These are phyloP conservation scores for Lophochroa leadbeateri DNA, from an alignment of 2,113 vertebrate species.

Conservation along the genomic window DNA sequence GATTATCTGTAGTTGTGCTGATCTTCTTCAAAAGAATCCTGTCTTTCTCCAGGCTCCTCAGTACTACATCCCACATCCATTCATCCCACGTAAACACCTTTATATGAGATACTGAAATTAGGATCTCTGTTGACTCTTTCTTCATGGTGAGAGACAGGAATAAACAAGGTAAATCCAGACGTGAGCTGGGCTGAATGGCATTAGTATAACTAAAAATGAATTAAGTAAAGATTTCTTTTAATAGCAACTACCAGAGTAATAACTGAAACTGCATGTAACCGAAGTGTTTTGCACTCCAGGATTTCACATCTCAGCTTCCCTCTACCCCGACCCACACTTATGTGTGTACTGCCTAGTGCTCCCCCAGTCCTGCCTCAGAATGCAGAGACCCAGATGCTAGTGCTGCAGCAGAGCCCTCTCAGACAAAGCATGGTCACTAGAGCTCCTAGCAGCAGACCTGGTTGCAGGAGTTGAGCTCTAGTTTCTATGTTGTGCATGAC, in stretches of 20 bases:
- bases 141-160: background rate
- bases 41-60: background rate
- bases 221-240: background rate
- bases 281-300: background rate
- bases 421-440: background rate
- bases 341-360: background rate
- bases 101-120: background rate
- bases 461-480: background rate
- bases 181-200: background rate
- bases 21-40: background rate
- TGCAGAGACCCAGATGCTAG: background rate
- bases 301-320: background rate
- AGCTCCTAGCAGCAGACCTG: background rate
- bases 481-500: background rate
- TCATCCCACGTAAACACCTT: background rate
- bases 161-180: background rate
- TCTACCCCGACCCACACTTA: rapidly evolving
- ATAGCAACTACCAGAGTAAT: background rate
- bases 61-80: background rate
- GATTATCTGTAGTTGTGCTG: background rate
- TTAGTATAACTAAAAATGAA: background rate
- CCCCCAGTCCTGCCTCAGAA: background rate
- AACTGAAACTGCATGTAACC: background rate
- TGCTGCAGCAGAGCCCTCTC: background rate
- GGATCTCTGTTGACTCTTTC: background rate